These are phyloP conservation scores for Drosophila cognata DNA, from an alignment of 2,888 invertebrate genomes.

Conservation along the genomic window DNA sequence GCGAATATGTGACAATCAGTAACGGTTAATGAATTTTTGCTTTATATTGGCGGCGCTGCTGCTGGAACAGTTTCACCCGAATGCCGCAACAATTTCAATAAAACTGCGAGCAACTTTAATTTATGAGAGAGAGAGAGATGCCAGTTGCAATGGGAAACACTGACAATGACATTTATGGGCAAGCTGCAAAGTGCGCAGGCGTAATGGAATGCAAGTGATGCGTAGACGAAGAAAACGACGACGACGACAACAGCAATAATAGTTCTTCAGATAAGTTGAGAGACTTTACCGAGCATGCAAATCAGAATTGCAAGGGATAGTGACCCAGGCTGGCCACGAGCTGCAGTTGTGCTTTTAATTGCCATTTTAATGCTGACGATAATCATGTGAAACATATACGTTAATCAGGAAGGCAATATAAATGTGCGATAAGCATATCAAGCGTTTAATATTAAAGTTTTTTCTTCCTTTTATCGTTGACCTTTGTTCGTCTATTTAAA, in stretches of 20 bases:
- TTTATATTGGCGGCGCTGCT: constrained; percentile 7
- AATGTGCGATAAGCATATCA: constrained; percentile 38
- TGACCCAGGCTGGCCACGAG: constrained; percentile 12
- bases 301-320: constrained; percentile 24
- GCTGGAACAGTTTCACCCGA: constrained; percentile 5
- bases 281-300: constrained; percentile 46
- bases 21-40: constrained; percentile 30
- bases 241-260: not conserved
- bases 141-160: constrained; percentile 6
- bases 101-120: constrained; percentile 28
- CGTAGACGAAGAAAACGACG: not conserved
- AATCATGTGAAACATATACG: constrained; percentile 20
- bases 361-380: constrained; percentile 26
- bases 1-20: constrained; percentile 6
- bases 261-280: constrained; percentile 11
- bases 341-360: constrained; percentile 20
- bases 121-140: constrained; percentile 14
- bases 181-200: constrained; percentile 38
- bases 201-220: constrained; percentile 44
- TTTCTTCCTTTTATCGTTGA: constrained; percentile 31
- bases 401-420: constrained; percentile 27
- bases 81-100: constrained; percentile 14
- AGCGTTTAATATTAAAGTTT: constrained; percentile 38
- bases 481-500: constrained; percentile 10
- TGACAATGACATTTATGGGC: not conserved